Conservation (phyloP, 2,888 invertebrate species). For the Dynastes tityus region DNA sequence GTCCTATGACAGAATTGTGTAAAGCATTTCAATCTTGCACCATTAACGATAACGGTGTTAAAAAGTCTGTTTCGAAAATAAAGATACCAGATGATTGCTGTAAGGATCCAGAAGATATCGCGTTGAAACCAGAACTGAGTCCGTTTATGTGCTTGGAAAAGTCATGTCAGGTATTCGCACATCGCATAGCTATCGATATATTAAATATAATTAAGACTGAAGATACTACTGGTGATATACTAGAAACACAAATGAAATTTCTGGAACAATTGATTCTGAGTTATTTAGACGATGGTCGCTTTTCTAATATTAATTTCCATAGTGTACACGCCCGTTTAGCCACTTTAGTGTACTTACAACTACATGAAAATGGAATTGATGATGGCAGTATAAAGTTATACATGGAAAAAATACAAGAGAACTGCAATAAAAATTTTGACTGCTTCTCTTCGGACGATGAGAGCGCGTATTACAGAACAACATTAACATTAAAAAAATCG, state of each 20-base stretch:
- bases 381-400: conserved; percentile 49
- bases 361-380: conserved; percentile 48
- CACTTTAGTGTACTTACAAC: conserved; percentile 73
- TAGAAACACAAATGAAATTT: conserved; percentile 80
- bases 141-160: conserved; percentile 76
- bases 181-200: conserved; percentile 78
- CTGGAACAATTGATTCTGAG: conserved; percentile 79
- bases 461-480: conserved; percentile 60
- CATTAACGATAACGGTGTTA: conserved; percentile 70
- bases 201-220: conserved; percentile 63
- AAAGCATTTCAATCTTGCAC: conserved; percentile 74
- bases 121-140: conserved; percentile 59
- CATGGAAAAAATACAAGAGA: conserved; percentile 59
- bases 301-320: conserved; percentile 75
- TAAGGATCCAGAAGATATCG: conserved; percentile 30
- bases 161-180: conserved; percentile 79
- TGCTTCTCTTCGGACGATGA: conserved; percentile 76
- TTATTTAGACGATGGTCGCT: conserved; percentile 80
- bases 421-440: conserved; percentile 67
- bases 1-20: conserved; percentile 75
- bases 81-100: conserved; percentile 30
- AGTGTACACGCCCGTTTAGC: conserved; percentile 79
- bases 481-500: conserved; percentile 49
- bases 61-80: conserved; percentile 24
- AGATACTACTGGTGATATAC: conserved; percentile 74